Percentiles rank a stretch among this genome's conserved stretches.
These are phyloP conservation scores for Reticulitermes lucifugus DNA, from an alignment of 2,888 invertebrate species.

Conservation along the genomic window DNA sequence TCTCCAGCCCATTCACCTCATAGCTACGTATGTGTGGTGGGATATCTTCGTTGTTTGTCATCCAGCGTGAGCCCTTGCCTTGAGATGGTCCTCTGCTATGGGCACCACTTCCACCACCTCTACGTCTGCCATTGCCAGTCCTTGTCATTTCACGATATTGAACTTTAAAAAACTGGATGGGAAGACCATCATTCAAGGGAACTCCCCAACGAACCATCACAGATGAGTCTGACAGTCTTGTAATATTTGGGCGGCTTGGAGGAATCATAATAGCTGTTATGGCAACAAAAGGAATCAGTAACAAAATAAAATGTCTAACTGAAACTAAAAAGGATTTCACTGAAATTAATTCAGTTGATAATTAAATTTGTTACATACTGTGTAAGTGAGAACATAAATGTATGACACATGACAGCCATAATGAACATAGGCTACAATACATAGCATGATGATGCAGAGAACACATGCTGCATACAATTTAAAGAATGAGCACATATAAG, in stretches of 20 bases:
- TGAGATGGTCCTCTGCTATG: slow-evolving; percentile 63
- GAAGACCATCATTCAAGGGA: slow-evolving; percentile 82
- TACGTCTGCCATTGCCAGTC: slow-evolving; percentile 48
- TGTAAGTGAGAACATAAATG: no score
- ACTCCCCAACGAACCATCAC: slow-evolving; percentile 95
- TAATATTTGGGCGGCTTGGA: slow-evolving; percentile 88
- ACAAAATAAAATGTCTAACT: background rate
- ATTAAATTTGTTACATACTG: no score
- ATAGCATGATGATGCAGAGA: no score
- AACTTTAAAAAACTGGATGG: slow-evolving; percentile 90
- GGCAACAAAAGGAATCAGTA: slow-evolving; percentile 58
- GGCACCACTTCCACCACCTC: slow-evolving; percentile 57
- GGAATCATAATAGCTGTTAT: slow-evolving; percentile 76
- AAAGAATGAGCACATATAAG: no score
- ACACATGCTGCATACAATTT: no score
- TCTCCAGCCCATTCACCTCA: slow-evolving; percentile 79
- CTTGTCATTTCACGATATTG: slow-evolving; percentile 75
- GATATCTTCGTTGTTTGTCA: slow-evolving; percentile 86
- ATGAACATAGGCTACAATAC: no score
- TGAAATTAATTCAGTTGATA: no score
- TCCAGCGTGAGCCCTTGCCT: slow-evolving; percentile 70
- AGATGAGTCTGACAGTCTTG: slow-evolving; percentile 87
- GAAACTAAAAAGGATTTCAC: background rate
- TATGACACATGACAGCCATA: no score
- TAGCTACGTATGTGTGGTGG: slow-evolving; percentile 80